These are phyloP conservation scores for Amblyteles armatorius DNA, from an alignment of 2,888 invertebrate genomes.

Conservation along the genomic window DNA sequence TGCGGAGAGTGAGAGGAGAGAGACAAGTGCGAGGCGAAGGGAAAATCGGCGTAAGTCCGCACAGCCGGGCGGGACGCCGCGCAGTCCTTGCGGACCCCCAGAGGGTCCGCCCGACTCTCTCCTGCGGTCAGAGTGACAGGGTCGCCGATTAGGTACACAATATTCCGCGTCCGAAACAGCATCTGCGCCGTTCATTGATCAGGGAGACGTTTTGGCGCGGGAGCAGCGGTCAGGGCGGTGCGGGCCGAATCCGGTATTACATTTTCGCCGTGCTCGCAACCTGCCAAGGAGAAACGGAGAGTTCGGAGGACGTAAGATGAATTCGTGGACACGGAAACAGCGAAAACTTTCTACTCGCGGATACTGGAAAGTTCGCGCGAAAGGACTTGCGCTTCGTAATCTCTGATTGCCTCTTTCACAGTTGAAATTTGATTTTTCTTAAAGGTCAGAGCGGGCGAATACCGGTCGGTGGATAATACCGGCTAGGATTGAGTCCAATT, in stretches of 20 bases:
- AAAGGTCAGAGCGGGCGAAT: no score
- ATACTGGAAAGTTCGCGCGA: neutral
- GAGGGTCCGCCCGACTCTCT: conserved; percentile 57
- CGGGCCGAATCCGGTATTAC: conserved; percentile 27
- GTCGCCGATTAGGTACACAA: conserved; percentile 84
- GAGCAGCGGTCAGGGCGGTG: conserved; percentile 4
- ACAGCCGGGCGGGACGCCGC: conserved; percentile 31
- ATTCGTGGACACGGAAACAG: conserved; percentile 28
- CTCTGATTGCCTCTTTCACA: neutral
- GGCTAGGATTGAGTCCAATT: no score
- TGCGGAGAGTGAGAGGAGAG: neutral
- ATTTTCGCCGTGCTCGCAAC: conserved; percentile 10
- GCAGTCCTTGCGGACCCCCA: conserved; percentile 55
- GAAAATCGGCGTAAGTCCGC: conserved; percentile 43
- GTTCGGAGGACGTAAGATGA: conserved; percentile 35
- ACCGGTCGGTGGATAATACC: no score
- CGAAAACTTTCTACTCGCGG: neutral
- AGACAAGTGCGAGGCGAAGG: conserved; percentile 62
- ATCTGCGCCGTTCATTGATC: conserved; percentile 84
- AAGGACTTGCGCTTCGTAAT: neutral
- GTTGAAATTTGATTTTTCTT: neutral
- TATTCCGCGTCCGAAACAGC: conserved; percentile 82
- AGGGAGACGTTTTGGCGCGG: conserved; percentile 63
- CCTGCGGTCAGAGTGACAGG: conserved; percentile 84
- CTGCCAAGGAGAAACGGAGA: conserved; percentile 12